Evolutionary conservation across 2,888 invertebrate genomes (phyloP).

Genomic region (Chaetogeoica ovagalla): DNA sequence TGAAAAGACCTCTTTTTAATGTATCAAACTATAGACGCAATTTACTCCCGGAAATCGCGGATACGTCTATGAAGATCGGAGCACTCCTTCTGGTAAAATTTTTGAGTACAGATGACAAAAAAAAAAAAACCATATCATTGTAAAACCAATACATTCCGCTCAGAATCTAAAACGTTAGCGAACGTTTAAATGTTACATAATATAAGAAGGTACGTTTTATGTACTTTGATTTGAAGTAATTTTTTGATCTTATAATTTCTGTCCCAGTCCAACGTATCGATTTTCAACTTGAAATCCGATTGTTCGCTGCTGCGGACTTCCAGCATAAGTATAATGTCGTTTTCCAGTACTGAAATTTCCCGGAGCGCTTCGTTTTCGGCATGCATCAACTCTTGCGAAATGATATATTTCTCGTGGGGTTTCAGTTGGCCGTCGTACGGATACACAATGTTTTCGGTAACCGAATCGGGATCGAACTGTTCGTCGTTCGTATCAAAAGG

Average conservation of each 20-base stretch:
- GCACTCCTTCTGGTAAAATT: no score
- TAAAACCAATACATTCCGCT: no score
- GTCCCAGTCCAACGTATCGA: constrained; percentile 39
- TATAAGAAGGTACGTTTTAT: no score
- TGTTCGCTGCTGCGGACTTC: constrained; percentile 3
- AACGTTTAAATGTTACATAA: no score
- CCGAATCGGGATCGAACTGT: not conserved
- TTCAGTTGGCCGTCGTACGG: constrained; percentile 34
- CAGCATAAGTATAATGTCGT: constrained; percentile 2
- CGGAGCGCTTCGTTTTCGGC: constrained; percentile 17
- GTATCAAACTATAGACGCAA: no score
- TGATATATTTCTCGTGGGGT: not conserved
- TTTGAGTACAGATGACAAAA: no score
- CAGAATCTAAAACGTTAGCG: not conserved
- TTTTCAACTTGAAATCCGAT: constrained; percentile 8
- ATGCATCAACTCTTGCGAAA: constrained; percentile 31
- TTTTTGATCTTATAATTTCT: constrained; percentile 27
- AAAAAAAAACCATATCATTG: no score
- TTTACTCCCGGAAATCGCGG: no score
- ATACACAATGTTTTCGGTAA: constrained; percentile 33
- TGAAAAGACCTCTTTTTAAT: no score
- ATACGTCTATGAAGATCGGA: no score
- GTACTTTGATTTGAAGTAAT: constrained; percentile 21
- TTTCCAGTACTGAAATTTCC: constrained; percentile 4
- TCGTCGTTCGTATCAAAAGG: constrained; percentile 63